Evolutionary conservation across 1,140 invertebrate genomes (phyloP), one percentile per base, ranked within the genome.

Genomic region (Chironomus tepperi): DNA sequence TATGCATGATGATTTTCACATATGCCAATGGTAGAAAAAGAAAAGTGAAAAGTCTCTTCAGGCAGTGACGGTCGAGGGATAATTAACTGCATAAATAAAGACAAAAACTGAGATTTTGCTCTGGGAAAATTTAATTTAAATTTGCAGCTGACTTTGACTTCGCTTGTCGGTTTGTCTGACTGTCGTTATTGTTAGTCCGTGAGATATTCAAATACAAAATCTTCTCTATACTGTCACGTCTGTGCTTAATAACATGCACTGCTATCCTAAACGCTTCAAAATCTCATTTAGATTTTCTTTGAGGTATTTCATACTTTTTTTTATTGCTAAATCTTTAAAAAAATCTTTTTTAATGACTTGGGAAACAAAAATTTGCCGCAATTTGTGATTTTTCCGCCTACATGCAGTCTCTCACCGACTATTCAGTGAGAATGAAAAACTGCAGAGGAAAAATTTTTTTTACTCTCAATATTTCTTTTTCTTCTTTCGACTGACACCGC

Each of bases 291-390:
- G 1, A 57, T 57, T 34, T 34, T 34, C 24, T 34, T 34, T 57
- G n/a, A 15, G 12, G 8, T 47, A 3, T 47, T 47, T 57, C 47
- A 47, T 47, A n/a, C 12, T n/a, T 34, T 34, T 5, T 34, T 34
- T 57, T 57, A 12, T 57, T n/a, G 5, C 12, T 57, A 5, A 15
- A 15, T 57, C 1, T 12, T 34, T 42, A 75, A 65, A 64, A 64
- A 64, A 64, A 24, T 75, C 3, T 75, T 73, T 34, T 64, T 43
- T 42, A 73, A 16, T 73, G 16, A 67, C 64, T 42, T 73, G 64
- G 43, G 64, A 74, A 74, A 75, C 74, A 16, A 43, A 15, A 57
- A 57, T 47, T 47, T 47, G 8, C 43, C 43, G 43, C 43, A 47
- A 47, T 47, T 47, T 47, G 9, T 47, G 43, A 47, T 47, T 47